Percentiles rank a stretch among this genome's conserved stretches.
These are phyloP conservation scores for Pollenia angustigena DNA, from an alignment of 2,888 invertebrate genomes.

Conservation along the genomic window DNA sequence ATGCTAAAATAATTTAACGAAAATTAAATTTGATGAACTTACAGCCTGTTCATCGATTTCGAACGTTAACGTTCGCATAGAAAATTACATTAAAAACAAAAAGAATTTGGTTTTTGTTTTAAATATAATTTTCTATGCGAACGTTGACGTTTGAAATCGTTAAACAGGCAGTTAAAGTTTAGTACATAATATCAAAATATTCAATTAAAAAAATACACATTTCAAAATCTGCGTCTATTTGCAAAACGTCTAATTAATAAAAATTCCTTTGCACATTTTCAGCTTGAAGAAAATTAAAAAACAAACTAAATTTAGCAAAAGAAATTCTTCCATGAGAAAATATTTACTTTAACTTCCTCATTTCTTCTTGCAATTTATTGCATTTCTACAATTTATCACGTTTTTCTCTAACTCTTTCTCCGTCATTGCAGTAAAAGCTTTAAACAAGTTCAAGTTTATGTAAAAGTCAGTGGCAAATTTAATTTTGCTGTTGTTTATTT, in stretches of 20 bases:
- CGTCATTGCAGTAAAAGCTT: conserved; percentile 18
- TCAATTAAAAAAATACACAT: no score
- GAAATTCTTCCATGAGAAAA: conserved; percentile 15
- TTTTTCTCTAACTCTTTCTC: conserved; percentile 39
- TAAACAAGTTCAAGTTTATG: conserved; percentile 66
- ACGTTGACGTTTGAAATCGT: no score
- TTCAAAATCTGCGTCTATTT: no score
- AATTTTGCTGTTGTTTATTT: background rate
- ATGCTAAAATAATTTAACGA: no score
- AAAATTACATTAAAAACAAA: no score
- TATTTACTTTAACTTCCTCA: conserved; percentile 6
- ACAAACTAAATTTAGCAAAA: background rate
- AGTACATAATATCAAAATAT: no score
- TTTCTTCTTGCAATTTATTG: conserved; percentile 14
- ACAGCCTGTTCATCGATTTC: no score
- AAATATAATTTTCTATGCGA: no score
- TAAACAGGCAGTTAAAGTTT: no score
- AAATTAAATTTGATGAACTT: no score
- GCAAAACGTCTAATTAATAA: conserved; percentile 1
- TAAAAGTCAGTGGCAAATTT: conserved; percentile 36
- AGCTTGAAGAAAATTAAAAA: background rate
- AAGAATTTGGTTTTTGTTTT: no score
- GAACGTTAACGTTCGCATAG: no score
- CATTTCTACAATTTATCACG: conserved; percentile 48
- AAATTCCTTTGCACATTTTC: background rate